Evolutionary conservation across 2,797 vertebrate species (phyloP), one percentile per base, ranked within the genome.

Genomic region (Emys orbicularis): DNA sequence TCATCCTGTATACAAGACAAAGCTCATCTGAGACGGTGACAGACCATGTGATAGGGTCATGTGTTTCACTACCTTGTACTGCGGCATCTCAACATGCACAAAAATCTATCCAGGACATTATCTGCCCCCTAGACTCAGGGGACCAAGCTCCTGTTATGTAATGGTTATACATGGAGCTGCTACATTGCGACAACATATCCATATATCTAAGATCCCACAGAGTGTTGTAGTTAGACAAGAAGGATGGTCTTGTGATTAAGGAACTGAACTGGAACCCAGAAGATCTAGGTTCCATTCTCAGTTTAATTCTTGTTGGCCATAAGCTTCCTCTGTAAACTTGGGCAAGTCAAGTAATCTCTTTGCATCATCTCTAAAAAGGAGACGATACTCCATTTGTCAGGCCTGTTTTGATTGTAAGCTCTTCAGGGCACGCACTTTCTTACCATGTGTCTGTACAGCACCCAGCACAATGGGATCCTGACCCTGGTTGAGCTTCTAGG

Each of bases 331-430:
- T 31, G 27, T 31, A 41, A 25, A 29, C 27, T 31, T 49, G 47
- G 27, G 74, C 74, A 77, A 49, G 13, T 77, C 74, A 31, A 13
- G 21, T 13, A 29, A 49, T 31, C 27, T 49, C 44, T 49, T 29
- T 83, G 34, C 59, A 47, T 41, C 50, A 44, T 29, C 65, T 74
- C 53, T 68, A 18, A 44, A 88, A 76, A 47, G 8, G 3, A 12
- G 0, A 2, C 49, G 68, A 15, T 13, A n/a, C 11, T 65, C 29
- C 37, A 31, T 34, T 8, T 37, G 27, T 10, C 12, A 84, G 5
- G 16, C 18, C 15, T 29, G 12, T n/a, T 84, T 13, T 87, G 68
- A 21, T 12, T 41, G 41, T 29, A 31, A 87, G 23, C 18, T 12
- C 65, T 13, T 29, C 47, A 44, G 57, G 65, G 57, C 13, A 72